Evolutionary conservation across 1,140 invertebrate species (phyloP), one percentile per base, ranked within the genome.

Genomic region (Platyscapa corneri): DNA sequence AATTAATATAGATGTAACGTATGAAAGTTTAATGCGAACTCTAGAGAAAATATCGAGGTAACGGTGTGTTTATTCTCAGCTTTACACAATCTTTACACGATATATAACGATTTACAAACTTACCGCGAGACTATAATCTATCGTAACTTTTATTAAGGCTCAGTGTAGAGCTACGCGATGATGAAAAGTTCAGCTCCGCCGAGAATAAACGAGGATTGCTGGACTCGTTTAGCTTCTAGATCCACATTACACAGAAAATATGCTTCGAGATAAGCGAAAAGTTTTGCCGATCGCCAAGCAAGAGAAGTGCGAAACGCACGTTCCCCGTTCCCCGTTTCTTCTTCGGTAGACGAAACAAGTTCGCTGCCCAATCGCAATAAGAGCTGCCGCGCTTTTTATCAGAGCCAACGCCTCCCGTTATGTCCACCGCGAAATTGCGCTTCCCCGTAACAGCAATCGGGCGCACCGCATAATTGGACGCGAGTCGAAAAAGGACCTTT

Each of bases 401-500:
- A 27, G 32, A 18, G 18, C 32, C 3, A 12, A 16, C 3, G 64
- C 12, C 3, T 34, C 30, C n/a, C 67, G 20, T 70, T 70, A 23
- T 70, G 18, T 70, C 18, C 32, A 79, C 23, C 77, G 42, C 20
- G 23, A 78, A 34, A 79, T 65, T 79, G 65, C 42, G 16, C 42
- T 70, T 70, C 70, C 37, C 64, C 64, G 39, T 39, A 65, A 46
- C 16, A 16, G 14, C 64, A 30, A 81, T 81, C 49, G 34, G 39
- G 46, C 8, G 32, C 12, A 39, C 32, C 46, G 27, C 80, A 82
- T 72, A 82, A 82, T 82, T 82, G 30, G 20, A 64, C 70, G 34
- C 16, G 74, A 56, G 12, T n/a, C 23, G 3, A 75, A 76, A 76
- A 77, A 83, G 49, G 30, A 78, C 30, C 67, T 67, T 64, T 67